phyloP scores from a whole-genome alignment of 2,888 invertebrate genomes.

The Beris chalybata region DNA sequence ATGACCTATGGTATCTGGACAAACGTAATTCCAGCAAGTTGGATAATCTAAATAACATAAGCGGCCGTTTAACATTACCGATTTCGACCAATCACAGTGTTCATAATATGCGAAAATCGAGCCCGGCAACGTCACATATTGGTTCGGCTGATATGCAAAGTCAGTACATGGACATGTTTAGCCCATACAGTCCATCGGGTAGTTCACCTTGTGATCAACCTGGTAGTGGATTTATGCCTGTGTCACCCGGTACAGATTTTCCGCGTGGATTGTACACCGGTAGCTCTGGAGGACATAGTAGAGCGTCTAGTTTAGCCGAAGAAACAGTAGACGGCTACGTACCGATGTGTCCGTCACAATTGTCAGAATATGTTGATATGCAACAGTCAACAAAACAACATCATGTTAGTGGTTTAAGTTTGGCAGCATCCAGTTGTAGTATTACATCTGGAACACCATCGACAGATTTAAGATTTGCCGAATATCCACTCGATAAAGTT shows the following conservation, averaged over 20 bases:
- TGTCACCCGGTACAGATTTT: slow-evolving; percentile 57
- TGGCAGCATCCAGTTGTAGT: slow-evolving; percentile 71
- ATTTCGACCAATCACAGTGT: slow-evolving; percentile 28
- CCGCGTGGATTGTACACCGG: slow-evolving; percentile 45
- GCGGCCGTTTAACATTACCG: slow-evolving; percentile 33
- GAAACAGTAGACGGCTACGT: slow-evolving; percentile 64
- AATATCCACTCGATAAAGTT: slow-evolving; percentile 81
- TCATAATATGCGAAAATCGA: slow-evolving; percentile 37
- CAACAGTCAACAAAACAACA: slow-evolving; percentile 51
- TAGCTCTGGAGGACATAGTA: slow-evolving; percentile 62
- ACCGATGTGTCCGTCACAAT: slow-evolving; percentile 64
- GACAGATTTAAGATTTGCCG: slow-evolving; percentile 73
- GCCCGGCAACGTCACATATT: slow-evolving; percentile 37
- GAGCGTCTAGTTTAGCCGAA: slow-evolving; percentile 64
- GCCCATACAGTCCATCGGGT: slow-evolving; percentile 59
- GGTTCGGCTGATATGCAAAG: slow-evolving; percentile 40
- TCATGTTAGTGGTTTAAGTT: slow-evolving; percentile 56
- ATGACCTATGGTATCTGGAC: slow-evolving; percentile 52
- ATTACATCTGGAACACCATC: slow-evolving; percentile 81
- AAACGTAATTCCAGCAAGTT: slow-evolving; percentile 38
- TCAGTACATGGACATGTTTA: slow-evolving; percentile 59
- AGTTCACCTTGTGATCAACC: slow-evolving; percentile 57
- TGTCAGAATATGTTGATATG: slow-evolving; percentile 65
- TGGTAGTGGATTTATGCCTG: slow-evolving; percentile 59
- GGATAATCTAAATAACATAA: slow-evolving; percentile 40